Conservation (phyloP, 1,140 invertebrate species). For the Macrostomum lignano region DNA sequence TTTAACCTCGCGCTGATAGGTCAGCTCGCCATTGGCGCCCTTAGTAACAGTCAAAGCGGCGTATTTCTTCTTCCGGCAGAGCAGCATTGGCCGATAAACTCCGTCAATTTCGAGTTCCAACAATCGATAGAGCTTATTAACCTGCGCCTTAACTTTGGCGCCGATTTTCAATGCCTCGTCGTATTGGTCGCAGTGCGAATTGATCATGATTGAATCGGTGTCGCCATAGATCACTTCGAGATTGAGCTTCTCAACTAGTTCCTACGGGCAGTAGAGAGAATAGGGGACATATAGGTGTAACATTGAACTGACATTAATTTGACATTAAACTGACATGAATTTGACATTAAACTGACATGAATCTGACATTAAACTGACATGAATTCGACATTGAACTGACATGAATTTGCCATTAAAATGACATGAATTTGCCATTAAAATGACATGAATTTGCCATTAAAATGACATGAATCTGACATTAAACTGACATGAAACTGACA, state of each 20-base stretch:
- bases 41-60: conserved; percentile 42
- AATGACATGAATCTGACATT: no score
- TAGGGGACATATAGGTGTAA: no score
- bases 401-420: no score
- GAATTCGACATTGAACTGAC: no score
- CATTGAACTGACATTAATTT: no score
- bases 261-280: no score
- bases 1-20: conserved; percentile 55
- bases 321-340: no score
- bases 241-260: conserved; percentile 2
- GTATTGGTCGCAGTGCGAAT: conserved; percentile 48
- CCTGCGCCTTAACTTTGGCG: conserved; percentile 53
- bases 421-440: no score
- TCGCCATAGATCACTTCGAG: conserved; percentile 91
- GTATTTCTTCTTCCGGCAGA: conserved; percentile 97
- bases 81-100: conserved; percentile 63
- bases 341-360: no score
- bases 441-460: no score
- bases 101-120: conserved; percentile 91
- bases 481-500: no score
- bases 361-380: no score
- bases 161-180: background rate
- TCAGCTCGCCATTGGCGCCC: conserved; percentile 30
- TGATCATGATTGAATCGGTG: conserved; percentile 97
- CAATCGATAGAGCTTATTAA: conserved; percentile 70